These are phyloP conservation scores for Zaprionus nigranus DNA, from an alignment of 1,140 invertebrate genomes.

Conservation along the genomic window DNA sequence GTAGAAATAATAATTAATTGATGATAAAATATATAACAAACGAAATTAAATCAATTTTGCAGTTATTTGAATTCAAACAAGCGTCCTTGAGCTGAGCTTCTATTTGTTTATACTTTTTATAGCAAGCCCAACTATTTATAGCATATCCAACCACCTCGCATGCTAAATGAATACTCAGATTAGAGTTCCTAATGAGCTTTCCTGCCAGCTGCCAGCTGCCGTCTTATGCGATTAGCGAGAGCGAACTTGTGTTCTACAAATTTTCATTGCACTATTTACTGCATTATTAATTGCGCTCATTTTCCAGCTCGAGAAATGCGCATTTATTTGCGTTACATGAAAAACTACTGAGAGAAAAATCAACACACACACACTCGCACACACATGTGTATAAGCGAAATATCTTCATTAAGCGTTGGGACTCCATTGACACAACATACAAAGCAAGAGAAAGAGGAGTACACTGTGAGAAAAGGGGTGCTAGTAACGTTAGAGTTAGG, in stretches of 20 bases:
- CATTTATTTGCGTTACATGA: constrained; percentile 43
- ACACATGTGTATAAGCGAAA: constrained; percentile 23
- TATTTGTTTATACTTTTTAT: neutral
- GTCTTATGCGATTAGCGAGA: constrained; percentile 1
- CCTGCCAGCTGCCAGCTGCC: neutral
- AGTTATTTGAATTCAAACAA: no score
- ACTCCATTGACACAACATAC: constrained; percentile 45
- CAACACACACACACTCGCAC: neutral
- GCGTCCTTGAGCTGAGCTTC: neutral
- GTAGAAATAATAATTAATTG: no score
- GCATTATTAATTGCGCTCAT: constrained; percentile 46
- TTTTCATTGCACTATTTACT: constrained; percentile 28
- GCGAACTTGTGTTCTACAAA: constrained; percentile 19
- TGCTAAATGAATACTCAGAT: neutral
- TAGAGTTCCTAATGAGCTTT: neutral
- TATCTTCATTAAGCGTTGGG: constrained; percentile 47
- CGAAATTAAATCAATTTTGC: no score
- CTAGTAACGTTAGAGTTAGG: neutral
- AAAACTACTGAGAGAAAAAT: constrained; percentile 30
- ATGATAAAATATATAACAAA: no score
- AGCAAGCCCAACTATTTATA: neutral
- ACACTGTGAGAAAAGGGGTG: neutral
- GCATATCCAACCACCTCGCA: neutral
- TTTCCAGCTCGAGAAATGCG: constrained; percentile 41
- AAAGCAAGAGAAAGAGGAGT: neutral